These are phyloP conservation scores for Pseudochromis fuscus DNA, from an alignment of 2,797 vertebrate species.

Conservation along the genomic window DNA sequence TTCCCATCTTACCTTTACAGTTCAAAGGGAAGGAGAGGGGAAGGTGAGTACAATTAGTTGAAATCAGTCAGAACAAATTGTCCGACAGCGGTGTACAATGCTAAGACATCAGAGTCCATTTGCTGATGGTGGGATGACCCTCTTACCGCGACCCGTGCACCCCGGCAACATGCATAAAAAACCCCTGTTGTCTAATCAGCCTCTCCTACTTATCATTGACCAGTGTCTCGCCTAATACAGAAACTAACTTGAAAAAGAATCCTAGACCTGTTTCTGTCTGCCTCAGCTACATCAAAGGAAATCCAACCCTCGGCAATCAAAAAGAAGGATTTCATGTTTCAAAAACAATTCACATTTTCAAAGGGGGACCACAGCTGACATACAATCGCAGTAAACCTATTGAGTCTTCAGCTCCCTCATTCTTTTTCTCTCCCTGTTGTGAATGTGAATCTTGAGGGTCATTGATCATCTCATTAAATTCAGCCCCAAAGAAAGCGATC, in stretches of 20 bases:
- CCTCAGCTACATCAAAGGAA: slow-evolving; percentile 77
- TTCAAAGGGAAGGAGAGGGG: slow-evolving; percentile 84
- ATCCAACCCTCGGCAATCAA: slow-evolving; percentile 73
- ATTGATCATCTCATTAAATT: slow-evolving; percentile 84
- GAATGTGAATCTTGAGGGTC: slow-evolving; percentile 82
- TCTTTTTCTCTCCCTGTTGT: slow-evolving; percentile 77
- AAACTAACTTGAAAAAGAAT: slow-evolving; percentile 77
- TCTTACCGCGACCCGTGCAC: slow-evolving; percentile 55
- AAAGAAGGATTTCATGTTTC: slow-evolving; percentile 82
- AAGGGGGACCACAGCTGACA: slow-evolving; percentile 78
- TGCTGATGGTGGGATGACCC: slow-evolving; percentile 66
- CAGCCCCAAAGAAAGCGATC: slow-evolving; percentile 74
- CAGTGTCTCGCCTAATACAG: slow-evolving; percentile 66
- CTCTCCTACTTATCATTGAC: slow-evolving; percentile 62
- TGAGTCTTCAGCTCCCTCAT: slow-evolving; percentile 76
- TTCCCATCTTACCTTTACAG: slow-evolving; percentile 76
- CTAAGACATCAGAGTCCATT: slow-evolving; percentile 73
- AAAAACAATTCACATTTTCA: slow-evolving; percentile 83
- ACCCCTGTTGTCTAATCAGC: slow-evolving; percentile 61
- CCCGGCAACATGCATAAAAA: slow-evolving; percentile 58
- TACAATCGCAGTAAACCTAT: slow-evolving; percentile 80
- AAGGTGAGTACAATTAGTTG: slow-evolving; percentile 83
- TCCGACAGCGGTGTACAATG: slow-evolving; percentile 67
- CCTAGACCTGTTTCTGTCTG: slow-evolving; percentile 76
- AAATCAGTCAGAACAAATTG: slow-evolving; percentile 86